phyloP scores from a whole-genome alignment of 2,113 vertebrate species.

The Odocoileus virginianus region DNA sequence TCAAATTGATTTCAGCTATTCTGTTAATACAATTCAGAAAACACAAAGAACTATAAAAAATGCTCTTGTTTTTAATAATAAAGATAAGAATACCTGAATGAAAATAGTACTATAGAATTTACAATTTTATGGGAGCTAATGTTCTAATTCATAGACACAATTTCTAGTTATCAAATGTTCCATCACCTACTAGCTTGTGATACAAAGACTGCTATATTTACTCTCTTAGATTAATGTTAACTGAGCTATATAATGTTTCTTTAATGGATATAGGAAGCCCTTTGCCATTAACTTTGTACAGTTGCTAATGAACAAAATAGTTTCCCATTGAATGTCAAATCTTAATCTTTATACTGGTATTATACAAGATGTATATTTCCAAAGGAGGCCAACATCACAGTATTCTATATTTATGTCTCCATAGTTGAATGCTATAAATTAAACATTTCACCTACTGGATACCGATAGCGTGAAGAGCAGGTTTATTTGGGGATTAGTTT shows the following conservation, averaged over 20 bases:
- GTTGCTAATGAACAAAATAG: neutral
- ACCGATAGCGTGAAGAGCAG: neutral
- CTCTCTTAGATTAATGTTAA: neutral
- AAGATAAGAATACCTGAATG: neutral
- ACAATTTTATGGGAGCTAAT: neutral
- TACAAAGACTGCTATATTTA: neutral
- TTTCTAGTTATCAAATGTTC: neutral
- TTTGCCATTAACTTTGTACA: neutral
- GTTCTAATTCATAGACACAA: neutral
- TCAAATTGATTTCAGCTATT: neutral
- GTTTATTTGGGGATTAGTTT: neutral
- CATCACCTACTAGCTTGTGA: neutral
- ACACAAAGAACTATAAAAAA: neutral
- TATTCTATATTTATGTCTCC: neutral
- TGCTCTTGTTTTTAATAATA: neutral
- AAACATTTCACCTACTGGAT: neutral
- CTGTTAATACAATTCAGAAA: neutral
- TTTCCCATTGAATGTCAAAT: neutral
- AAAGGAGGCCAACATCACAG: neutral
- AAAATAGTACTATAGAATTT: neutral
- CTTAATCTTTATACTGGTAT: neutral
- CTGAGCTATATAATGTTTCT: neutral
- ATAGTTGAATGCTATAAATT: neutral
- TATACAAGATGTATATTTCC: neutral
- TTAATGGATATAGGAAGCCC: neutral